phyloP scores from a whole-genome alignment of 2,797 vertebrate genomes.

The Rhinella marina region DNA sequence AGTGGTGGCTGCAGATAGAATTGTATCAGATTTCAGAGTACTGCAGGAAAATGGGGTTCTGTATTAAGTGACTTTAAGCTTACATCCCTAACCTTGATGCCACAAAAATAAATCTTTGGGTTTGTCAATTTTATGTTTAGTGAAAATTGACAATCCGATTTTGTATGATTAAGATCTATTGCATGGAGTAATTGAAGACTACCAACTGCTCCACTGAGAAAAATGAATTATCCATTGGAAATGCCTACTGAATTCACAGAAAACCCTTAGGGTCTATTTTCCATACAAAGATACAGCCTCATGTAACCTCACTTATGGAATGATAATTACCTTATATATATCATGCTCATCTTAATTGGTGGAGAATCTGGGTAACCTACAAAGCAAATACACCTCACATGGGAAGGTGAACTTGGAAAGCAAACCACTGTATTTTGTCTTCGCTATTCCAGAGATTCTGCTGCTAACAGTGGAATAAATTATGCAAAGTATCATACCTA shows the following conservation, averaged over 20 bases:
- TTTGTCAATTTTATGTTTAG: not conserved
- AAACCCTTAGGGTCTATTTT: constrained; percentile 2
- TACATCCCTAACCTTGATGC: not conserved
- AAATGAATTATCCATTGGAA: constrained; percentile 6
- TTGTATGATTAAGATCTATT: not conserved
- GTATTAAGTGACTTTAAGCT: not conserved
- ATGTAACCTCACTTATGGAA: constrained; percentile 26
- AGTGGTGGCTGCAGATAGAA: not conserved
- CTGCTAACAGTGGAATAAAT: constrained; percentile 77
- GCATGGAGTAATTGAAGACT: not conserved
- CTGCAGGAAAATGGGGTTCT: too few species aligned
- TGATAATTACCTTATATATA: not conserved
- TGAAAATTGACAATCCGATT: not conserved
- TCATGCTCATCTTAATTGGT: not conserved
- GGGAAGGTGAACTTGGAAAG: constrained; percentile 62
- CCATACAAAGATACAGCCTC: not conserved
- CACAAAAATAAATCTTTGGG: not conserved
- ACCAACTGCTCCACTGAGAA: not conserved
- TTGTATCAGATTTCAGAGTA: not conserved
- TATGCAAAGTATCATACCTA: constrained; percentile 75
- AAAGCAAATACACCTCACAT: constrained; percentile 60
- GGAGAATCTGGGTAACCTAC: constrained; percentile 2
- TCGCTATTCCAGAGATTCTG: constrained; percentile 31
- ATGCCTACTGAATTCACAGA: not conserved
- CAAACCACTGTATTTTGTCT: constrained; percentile 43